Percentiles rank a stretch among this genome's conserved stretches.
Evolutionary conservation across 1,140 invertebrate species (phyloP).

Genomic region (Drosophila ambigua): DNA sequence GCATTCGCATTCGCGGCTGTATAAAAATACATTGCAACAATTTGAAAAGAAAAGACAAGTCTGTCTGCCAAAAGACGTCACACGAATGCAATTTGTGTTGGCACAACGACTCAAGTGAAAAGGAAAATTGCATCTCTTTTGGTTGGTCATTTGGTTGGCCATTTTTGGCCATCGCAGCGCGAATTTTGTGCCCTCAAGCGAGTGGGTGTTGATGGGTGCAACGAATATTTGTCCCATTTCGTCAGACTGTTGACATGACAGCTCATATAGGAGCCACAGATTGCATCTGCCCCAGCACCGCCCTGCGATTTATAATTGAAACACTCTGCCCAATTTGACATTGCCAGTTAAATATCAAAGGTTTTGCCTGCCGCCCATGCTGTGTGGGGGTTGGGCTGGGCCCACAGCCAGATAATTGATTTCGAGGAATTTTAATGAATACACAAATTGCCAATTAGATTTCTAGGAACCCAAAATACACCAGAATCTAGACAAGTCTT

Average conservation of each 20-base stretch:
- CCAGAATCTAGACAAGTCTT: not conserved
- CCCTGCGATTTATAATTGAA: constrained; percentile 37
- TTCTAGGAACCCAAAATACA: not conserved
- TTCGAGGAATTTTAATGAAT: constrained; percentile 42
- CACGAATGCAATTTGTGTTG: constrained; percentile 40
- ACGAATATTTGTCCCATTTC: constrained; percentile 34
- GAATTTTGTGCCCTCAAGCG: constrained; percentile 34
- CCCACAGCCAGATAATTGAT: constrained; percentile 24
- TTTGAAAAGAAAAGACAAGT: constrained; percentile 24
- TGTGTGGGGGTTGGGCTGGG: not conserved
- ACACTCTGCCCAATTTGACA: constrained; percentile 44
- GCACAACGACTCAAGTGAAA: constrained; percentile 40
- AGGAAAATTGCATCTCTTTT: constrained; percentile 53
- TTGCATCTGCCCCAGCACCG: too few species aligned
- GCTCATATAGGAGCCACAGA: constrained; percentile 32
- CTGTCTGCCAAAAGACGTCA: constrained; percentile 43
- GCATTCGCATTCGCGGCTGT: constrained; percentile 3
- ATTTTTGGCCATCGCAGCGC: constrained; percentile 35
- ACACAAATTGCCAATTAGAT: constrained; percentile 20
- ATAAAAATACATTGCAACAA: constrained; percentile 35
- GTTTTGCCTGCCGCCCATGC: too few species aligned
- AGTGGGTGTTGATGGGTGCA: constrained; percentile 52
- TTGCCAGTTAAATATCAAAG: constrained; percentile 34
- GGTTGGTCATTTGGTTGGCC: constrained; percentile 37
- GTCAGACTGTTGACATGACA: constrained; percentile 47